These are phyloP conservation scores for Ferrisia virgata DNA, from an alignment of 2,888 invertebrate species.

Conservation along the genomic window DNA sequence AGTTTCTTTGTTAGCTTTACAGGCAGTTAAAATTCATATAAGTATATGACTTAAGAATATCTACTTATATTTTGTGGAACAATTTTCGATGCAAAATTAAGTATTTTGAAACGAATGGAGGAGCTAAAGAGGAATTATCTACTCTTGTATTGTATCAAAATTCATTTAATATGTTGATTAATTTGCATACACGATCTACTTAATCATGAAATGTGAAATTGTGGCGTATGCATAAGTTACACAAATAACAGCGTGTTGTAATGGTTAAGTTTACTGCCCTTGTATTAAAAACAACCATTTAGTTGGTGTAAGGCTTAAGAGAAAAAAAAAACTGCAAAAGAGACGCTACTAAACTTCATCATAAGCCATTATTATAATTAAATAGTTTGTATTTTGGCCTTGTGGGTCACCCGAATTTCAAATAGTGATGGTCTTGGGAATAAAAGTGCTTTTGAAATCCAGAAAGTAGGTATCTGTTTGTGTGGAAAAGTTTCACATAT, in stretches of 20 bases:
- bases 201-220: not conserved
- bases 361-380: too few species aligned
- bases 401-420: not conserved
- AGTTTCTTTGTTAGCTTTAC: too few species aligned
- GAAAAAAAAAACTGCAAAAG: not conserved
- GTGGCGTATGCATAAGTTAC: not conserved
- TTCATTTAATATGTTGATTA: not conserved
- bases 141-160: not conserved
- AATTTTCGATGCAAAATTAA: too few species aligned
- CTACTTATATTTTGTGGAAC: too few species aligned
- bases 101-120: too few species aligned
- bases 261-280: not conserved
- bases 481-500: not conserved
- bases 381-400: not conserved
- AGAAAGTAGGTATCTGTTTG: not conserved
- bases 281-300: not conserved
- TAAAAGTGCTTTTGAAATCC: not conserved
- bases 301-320: too few species aligned
- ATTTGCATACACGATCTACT: not conserved
- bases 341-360: not conserved
- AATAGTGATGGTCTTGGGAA: not conserved
- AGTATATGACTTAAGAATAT: too few species aligned
- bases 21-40: too few species aligned
- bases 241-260: not conserved
- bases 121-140: not conserved